Evolutionary conservation across 2,797 vertebrate species (phyloP).

Genomic region (Syncerus caffer): DNA sequence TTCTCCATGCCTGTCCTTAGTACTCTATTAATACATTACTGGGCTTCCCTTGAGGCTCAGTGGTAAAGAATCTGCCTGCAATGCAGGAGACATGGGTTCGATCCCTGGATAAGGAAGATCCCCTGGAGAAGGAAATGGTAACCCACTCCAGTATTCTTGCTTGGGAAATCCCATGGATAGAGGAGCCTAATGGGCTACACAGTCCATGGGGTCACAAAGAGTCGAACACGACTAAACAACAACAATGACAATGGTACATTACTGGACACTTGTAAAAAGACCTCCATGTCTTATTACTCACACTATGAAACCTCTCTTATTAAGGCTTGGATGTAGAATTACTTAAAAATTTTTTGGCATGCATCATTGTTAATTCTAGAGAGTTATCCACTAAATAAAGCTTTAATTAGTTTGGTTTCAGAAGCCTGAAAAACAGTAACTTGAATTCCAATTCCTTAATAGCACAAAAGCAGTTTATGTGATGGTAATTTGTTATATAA

Average conservation of each 20-base stretch:
- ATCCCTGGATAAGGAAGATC: neutral
- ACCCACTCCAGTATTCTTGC: neutral
- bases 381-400: slow-evolving; percentile 22
- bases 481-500: slow-evolving; percentile 27
- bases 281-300: neutral
- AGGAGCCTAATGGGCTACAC: neutral
- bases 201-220: neutral
- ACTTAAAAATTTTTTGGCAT: neutral
- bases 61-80: neutral
- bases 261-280: neutral
- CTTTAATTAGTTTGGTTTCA: slow-evolving; percentile 47
- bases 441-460: slow-evolving; percentile 42
- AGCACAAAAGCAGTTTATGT: slow-evolving; percentile 17
- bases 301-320: neutral
- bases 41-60: neutral
- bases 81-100: neutral
- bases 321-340: neutral
- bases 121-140: neutral
- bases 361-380: neutral
- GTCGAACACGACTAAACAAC: neutral
- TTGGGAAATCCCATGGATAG: neutral
- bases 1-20: neutral
- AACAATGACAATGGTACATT: neutral
- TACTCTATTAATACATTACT: neutral
- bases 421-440: slow-evolving; percentile 23